phyloP scores from a whole-genome alignment of 2,113 vertebrate species.

The Thamnophis sirtalis region DNA sequence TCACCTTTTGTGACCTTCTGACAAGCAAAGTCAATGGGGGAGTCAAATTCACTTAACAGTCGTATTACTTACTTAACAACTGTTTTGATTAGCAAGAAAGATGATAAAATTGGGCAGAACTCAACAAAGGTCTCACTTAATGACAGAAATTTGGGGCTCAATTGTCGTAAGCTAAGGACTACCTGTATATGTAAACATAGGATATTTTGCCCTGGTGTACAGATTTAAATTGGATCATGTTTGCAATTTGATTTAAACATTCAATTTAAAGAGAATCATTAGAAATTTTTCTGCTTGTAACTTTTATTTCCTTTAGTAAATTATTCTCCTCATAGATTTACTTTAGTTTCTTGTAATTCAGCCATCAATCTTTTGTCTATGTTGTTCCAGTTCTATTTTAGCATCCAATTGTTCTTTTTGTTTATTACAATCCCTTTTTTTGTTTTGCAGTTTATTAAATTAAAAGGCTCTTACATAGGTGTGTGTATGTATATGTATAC shows the following conservation, averaged over 20 bases:
- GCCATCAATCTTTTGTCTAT: background rate
- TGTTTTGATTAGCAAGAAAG: background rate
- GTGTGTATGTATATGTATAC: too few species aligned
- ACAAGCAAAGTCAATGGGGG: background rate
- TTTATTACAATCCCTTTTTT: background rate
- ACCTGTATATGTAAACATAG: background rate
- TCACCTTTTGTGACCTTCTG: background rate
- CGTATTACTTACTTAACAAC: background rate
- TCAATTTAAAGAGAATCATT: background rate
- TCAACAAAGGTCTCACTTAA: background rate
- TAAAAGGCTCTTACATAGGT: background rate
- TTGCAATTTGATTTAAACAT: background rate
- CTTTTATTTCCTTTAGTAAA: background rate
- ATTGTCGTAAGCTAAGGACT: background rate
- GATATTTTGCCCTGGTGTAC: background rate
- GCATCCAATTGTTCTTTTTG: background rate
- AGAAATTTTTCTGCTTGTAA: background rate
- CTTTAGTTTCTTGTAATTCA: background rate
- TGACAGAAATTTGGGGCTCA: background rate
- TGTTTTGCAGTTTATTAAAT: background rate
- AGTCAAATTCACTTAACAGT: background rate
- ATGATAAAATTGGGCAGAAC: background rate
- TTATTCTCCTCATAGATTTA: background rate
- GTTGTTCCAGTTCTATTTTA: background rate
- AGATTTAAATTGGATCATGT: background rate